These are phyloP conservation scores for Ctenochaetus hawaiiensis DNA, from an alignment of 2,797 vertebrate species.

Conservation along the genomic window DNA sequence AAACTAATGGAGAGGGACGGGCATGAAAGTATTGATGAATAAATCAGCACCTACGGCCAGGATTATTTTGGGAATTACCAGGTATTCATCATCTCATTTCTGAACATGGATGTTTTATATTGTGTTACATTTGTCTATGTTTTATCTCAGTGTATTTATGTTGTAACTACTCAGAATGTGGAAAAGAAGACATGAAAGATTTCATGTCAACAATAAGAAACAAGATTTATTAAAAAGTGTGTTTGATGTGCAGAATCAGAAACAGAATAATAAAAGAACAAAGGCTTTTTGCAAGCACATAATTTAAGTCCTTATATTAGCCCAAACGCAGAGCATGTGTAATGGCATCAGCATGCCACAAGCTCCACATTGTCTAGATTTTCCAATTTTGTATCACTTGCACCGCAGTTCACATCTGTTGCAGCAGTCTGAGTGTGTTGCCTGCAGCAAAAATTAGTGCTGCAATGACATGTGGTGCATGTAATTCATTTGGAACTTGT, in stretches of 20 bases:
- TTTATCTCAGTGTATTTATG: not conserved
- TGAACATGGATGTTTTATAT: constrained; percentile 16
- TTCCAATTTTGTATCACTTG: constrained; percentile 50
- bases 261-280: constrained; percentile 15
- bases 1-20: constrained; percentile 54
- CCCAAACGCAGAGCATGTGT: constrained; percentile 24
- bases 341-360: constrained; percentile 4
- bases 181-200: not conserved
- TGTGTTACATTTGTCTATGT: not conserved
- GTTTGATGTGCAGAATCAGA: not conserved
- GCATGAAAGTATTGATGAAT: constrained; percentile 56
- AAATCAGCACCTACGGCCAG: constrained; percentile 49
- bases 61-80: constrained; percentile 52
- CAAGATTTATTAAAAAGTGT: not conserved
- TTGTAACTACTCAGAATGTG: constrained; percentile 16
- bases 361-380: constrained; percentile 43
- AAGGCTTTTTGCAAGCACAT: not conserved
- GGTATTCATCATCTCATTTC: constrained; percentile 39
- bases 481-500: constrained; percentile 54
- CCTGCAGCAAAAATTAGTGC: constrained; percentile 59
- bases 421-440: constrained; percentile 46
- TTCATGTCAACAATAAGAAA: not conserved
- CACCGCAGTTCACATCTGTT: constrained; percentile 57
- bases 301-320: not conserved
- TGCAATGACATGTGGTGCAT: constrained; percentile 53